Base-by-base conservation (phyloP, 1,140 invertebrate species). In the Sinonovacula constricta region DNA sequence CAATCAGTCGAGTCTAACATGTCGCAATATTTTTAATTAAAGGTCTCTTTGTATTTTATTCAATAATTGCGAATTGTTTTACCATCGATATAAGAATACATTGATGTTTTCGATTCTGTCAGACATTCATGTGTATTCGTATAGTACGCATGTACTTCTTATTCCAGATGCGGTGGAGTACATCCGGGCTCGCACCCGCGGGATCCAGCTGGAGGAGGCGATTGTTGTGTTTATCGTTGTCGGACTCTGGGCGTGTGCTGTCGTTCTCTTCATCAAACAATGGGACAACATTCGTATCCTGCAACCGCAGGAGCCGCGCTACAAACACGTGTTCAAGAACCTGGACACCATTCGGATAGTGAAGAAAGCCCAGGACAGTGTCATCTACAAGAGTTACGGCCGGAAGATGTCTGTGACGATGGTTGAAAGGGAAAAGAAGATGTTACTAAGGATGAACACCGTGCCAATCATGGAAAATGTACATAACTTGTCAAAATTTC, bases 311-410 rank as follows among this genome's bases (percentile, higher is more conserved):
- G 87, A 87, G 66, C 83, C 81, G 0, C 65, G 85, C 28, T 88
- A 83, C 70, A 84, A 83, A 63, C 85, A 88, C 80, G 77, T 18
- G 39, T 88, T 88, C n/a, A 90, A 90, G 75, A 89, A 89, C 67
- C 72, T 90, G 34, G 86, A 90, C 15, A 86, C 71, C 34, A 83
- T 90, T n/a, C 82, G 79, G 33, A 79, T 89, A 14, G 87, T 89
- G 22, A 88, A 88, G 57, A 77, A 85, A 14, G 71, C 83, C n/a
- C 85, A 85, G 59, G 88, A 90, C 62, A 88, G 87, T 76, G 80
- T 90, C 22, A 90, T 90, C 60, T 90, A 89, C 81, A 88, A 88
- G 60, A 88, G 81, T 72, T 88, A 88, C 81, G 85, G 83, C 59
- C 70, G 86, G 5, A 85, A 89, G 69, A 82, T 89, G 81, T 87